Base-by-base conservation (phyloP, 2,888 invertebrate genomes). In the Drosophila leonis region DNA sequence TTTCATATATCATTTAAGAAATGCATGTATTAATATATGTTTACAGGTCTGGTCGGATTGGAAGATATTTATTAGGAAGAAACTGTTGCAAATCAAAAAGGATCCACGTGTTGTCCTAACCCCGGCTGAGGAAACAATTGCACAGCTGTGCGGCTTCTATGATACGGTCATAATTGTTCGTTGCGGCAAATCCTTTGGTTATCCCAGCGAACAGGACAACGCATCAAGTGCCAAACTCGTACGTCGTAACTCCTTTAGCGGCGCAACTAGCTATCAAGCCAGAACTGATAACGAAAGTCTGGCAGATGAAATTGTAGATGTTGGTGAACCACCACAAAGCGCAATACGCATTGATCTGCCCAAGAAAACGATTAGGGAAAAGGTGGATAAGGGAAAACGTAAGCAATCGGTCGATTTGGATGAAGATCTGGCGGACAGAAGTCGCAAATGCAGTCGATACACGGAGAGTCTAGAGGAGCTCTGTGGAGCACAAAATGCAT, bases 11-110 rank as follows among this genome's bases (percentile, higher is more conserved):
- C 2, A 2, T 24, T 13, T 39, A n/a, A 39, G 5, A 20, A 12
- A 18, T 42, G 7, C 20, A 42, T 42, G 10, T 20, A 42, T 20
- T 1, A 10, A 42, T 18, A 18, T 4, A n/a, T 8, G 13, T 33
- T 33, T 27, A 6, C 4, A 62, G 62, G 42, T 62, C 24, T 62
- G 42, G 61, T 18, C 56, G 13, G 61, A 62, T 12, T 55, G 33
- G 24, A 62, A 55, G 27, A 24, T 42, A 8, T 18, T 20, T 9
- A 56, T 62, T 24, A 55, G 18, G 12, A 55, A 27, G 33, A 62
- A 56, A 18, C 42, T 57, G 4, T 10, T 18, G 15, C 42, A 44
- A 12, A 54, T 52, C 13, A 27, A 44, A 42, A 62, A 27, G 18
- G 42, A 56, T 20, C 24, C 18, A n/a, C n/a, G 7, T n/a, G 31